These are phyloP conservation scores for Drosophila melanica DNA, from an alignment of 1,140 invertebrate genomes.

Conservation along the genomic window DNA sequence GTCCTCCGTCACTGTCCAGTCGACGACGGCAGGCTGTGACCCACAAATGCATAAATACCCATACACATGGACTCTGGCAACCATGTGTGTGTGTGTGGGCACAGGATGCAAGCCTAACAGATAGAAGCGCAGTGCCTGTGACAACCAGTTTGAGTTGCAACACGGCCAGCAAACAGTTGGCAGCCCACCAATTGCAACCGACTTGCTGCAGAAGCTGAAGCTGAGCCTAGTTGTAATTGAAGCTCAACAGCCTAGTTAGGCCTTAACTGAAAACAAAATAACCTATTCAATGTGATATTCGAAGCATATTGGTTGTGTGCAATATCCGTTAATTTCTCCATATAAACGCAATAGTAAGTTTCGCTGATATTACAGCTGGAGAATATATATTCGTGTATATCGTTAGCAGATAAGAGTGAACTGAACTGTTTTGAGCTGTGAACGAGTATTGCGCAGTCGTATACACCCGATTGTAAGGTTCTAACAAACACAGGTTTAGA, in stretches of 20 bases:
- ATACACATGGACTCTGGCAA: not conserved
- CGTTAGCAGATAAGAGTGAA: too few species aligned
- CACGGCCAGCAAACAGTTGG: constrained; percentile 21
- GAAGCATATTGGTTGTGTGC: too few species aligned
- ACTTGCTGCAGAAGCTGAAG: constrained; percentile 3
- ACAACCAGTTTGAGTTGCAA: constrained; percentile 18
- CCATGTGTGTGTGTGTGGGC: not conserved
- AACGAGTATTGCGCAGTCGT: too few species aligned
- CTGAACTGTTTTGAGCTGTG: too few species aligned
- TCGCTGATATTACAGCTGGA: too few species aligned
- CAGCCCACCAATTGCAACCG: constrained; percentile 23
- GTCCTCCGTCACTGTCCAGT: constrained; percentile 24
- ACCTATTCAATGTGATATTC: too few species aligned
- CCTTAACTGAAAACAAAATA: not conserved
- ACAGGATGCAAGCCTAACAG: constrained; percentile 5
- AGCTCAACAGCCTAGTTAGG: not conserved
- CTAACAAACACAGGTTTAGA: too few species aligned
- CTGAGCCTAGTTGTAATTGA: constrained; percentile 1
- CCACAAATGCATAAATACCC: constrained; percentile 33
- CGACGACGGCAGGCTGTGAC: constrained; percentile 21
- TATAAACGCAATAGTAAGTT: too few species aligned
- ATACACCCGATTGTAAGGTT: too few species aligned
- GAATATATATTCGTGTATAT: too few species aligned
- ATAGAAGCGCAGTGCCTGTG: constrained; percentile 7
- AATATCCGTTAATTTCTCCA: too few species aligned